Evolutionary conservation across 2,888 invertebrate species (phyloP).

Genomic region (Cataglyphis albicans): DNA sequence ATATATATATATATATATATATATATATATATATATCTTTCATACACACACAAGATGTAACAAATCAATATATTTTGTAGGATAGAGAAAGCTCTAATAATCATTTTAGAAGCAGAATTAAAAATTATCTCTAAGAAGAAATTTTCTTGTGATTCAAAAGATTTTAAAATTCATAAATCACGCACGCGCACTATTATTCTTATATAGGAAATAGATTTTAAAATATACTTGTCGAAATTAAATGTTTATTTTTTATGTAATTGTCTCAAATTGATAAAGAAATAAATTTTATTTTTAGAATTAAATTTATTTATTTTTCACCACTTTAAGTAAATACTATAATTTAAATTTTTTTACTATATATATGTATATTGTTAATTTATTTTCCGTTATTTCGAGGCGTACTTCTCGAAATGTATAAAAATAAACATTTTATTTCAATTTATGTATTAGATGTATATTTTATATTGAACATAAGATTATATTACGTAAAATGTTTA

Average conservation of each 20-base stretch:
- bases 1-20: too few species aligned
- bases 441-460: neutral
- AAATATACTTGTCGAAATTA: neutral
- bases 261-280: neutral
- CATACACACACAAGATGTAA: too few species aligned
- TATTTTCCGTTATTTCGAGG: neutral
- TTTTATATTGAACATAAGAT: neutral
- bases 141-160: too few species aligned
- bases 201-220: neutral
- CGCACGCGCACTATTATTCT: neutral
- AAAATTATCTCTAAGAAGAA: too few species aligned
- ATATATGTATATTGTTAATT: neutral
- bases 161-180: too few species aligned
- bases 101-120: too few species aligned
- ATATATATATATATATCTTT: slow-evolving; percentile 23
- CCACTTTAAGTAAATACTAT: neutral
- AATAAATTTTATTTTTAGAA: neutral
- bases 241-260: neutral
- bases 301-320: neutral
- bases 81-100: neutral
- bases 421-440: neutral
- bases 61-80: too few species aligned
- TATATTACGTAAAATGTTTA: neutral
- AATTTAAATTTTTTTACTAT: neutral
- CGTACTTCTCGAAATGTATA: neutral